Conservation (phyloP, 2,113 vertebrate genomes). For the Morphnarchus princeps region DNA sequence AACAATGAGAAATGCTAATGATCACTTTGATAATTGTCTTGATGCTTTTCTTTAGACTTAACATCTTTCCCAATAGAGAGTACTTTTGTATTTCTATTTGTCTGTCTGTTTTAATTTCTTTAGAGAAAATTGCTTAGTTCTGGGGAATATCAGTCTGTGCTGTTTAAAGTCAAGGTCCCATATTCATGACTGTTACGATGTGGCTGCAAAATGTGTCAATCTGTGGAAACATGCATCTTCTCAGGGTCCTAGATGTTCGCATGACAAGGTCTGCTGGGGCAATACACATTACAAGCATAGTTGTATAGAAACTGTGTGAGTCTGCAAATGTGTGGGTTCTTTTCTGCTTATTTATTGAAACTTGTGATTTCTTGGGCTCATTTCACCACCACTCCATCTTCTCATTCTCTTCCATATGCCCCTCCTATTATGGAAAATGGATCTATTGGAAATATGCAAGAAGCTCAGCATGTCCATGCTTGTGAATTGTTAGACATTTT, state of each 20-base stretch:
- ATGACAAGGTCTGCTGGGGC: not conserved
- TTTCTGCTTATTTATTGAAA: not conserved
- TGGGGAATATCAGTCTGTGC: not conserved
- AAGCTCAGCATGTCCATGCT: not conserved
- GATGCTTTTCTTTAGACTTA: not conserved
- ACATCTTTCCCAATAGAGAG: not conserved
- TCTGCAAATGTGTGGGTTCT: not conserved
- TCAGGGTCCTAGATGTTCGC: not conserved
- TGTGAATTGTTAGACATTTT: fast-evolving
- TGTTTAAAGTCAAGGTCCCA: not conserved
- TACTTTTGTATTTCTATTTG: not conserved
- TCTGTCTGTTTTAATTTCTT: not conserved
- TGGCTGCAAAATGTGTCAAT: not conserved
- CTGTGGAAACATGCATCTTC: not conserved
- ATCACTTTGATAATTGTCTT: not conserved
- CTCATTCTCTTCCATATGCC: not conserved
- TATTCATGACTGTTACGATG: fast-evolving
- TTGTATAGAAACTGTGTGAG: not conserved
- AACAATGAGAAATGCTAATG: not conserved
- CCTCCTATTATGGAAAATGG: not conserved
- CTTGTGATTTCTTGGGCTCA: not conserved
- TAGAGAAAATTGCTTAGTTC: not conserved
- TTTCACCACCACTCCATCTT: not conserved
- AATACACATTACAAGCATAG: fast-evolving
- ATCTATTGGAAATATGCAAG: not conserved